Evolutionary conservation across 2,888 invertebrate species (phyloP).

Genomic region (Lasioglossum pauxillum): DNA sequence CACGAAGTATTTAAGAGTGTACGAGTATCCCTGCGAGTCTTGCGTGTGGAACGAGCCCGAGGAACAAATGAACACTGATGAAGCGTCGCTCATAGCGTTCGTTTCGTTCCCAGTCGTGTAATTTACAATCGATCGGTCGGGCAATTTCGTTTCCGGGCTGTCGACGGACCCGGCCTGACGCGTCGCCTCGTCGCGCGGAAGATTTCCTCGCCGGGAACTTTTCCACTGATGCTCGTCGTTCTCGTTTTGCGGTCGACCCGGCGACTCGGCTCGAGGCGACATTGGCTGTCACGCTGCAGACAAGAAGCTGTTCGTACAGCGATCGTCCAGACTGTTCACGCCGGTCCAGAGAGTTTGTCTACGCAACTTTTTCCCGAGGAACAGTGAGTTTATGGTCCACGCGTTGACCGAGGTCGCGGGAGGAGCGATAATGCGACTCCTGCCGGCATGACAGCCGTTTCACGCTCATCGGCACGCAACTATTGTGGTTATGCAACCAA

Average conservation of each 20-base stretch:
- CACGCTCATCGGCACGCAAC: constrained; percentile 36
- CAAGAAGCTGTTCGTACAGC: not conserved
- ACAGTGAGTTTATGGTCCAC: constrained; percentile 8
- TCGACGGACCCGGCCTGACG: not conserved
- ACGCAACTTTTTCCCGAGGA: constrained; percentile 12
- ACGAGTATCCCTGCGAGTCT: not conserved
- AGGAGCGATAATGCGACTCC: not conserved
- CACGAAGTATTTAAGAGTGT: not conserved
- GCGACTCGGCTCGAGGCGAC: not conserved
- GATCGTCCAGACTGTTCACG: not conserved
- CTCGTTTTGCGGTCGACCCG: constrained; percentile 18
- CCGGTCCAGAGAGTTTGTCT: not conserved
- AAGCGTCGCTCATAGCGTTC: not conserved
- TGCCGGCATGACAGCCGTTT: not conserved
- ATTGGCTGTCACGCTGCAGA: not conserved
- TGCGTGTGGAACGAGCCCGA: too few relatives aligned
- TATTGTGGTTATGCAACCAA: constrained; percentile 31
- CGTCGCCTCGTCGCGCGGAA: constrained; percentile 24
- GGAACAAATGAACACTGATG: not conserved
- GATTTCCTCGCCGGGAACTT: constrained; percentile 37
- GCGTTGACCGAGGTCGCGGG: constrained; percentile 56
- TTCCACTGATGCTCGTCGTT: constrained; percentile 28
- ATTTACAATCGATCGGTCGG: not conserved
- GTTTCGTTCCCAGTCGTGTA: not conserved
- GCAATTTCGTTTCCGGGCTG: constrained; percentile 15